Evolutionary conservation across 2,797 vertebrate genomes (phyloP).

Genomic region (Chiroxiphia lanceolata): DNA sequence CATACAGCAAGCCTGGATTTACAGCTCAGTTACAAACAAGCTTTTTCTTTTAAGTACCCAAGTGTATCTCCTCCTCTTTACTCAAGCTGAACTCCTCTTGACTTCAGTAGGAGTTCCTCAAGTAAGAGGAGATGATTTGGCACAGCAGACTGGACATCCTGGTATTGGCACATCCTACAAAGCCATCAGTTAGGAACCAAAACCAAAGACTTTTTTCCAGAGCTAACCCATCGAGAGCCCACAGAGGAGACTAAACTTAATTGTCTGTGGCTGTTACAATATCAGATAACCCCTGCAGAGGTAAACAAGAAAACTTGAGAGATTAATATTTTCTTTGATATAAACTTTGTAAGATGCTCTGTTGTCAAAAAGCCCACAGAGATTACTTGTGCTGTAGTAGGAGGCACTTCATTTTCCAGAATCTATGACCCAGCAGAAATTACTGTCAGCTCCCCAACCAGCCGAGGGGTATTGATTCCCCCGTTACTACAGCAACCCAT

Average conservation of each 20-base stretch:
- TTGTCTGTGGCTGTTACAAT: conserved; percentile 32
- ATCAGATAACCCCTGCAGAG: conserved; percentile 35
- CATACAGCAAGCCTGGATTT: neutral
- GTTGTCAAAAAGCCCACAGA: conserved; percentile 61
- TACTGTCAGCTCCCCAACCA: conserved; percentile 79
- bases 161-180: neutral
- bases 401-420: conserved; percentile 74
- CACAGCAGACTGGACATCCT: neutral
- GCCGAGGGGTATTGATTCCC: conserved; percentile 74
- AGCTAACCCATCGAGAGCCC: neutral
- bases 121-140: neutral
- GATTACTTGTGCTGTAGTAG: conserved; percentile 63
- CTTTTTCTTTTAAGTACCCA: neutral
- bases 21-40: neutral
- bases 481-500: conserved; percentile 79
- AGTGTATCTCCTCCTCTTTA: neutral
- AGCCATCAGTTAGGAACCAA: neutral
- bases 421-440: conserved; percentile 83
- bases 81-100: neutral
- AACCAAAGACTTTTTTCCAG: neutral
- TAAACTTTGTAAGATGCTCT: conserved; percentile 58
- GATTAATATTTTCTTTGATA: conserved; percentile 64
- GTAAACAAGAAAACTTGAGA: conserved; percentile 50
- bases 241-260: neutral
- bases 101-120: neutral